These are phyloP conservation scores for Phaenicophaeus curvirostris DNA, from an alignment of 2,797 vertebrate species.

Conservation along the genomic window DNA sequence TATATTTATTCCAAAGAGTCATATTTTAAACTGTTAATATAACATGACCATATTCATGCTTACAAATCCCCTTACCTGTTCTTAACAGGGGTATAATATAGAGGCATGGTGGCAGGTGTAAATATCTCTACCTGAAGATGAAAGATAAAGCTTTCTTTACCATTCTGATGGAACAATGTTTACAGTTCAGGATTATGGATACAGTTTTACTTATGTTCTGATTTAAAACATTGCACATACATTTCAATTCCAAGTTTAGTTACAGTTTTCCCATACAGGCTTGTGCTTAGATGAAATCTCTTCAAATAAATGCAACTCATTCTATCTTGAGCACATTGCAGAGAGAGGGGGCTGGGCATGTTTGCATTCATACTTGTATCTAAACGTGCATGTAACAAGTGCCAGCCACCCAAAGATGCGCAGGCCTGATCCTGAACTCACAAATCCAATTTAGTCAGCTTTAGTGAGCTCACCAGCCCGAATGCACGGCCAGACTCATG, in stretches of 20 bases:
- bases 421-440: not conserved
- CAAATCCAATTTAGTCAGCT: not conserved
- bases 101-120: not conserved
- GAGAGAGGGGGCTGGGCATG: not conserved
- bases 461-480: not conserved
- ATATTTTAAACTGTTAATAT: not conserved
- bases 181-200: not conserved
- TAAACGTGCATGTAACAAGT: not conserved
- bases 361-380: not conserved
- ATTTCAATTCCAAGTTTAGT: not conserved
- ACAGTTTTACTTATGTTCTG: slow-evolving; percentile 15
- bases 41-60: not conserved
- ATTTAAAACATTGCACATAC: not conserved
- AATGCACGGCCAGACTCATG: rapidly evolving
- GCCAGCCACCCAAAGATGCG: not conserved
- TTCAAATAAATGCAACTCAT: not conserved
- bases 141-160: not conserved
- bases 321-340: not conserved
- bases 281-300: not conserved
- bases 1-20: not conserved
- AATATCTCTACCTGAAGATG: not conserved
- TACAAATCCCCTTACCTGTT: slow-evolving; percentile 22
- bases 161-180: not conserved
- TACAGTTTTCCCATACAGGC: not conserved
- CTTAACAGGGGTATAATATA: not conserved